phyloP scores from a whole-genome alignment of 2,797 vertebrate species.

The Crocidura indochinensis region DNA sequence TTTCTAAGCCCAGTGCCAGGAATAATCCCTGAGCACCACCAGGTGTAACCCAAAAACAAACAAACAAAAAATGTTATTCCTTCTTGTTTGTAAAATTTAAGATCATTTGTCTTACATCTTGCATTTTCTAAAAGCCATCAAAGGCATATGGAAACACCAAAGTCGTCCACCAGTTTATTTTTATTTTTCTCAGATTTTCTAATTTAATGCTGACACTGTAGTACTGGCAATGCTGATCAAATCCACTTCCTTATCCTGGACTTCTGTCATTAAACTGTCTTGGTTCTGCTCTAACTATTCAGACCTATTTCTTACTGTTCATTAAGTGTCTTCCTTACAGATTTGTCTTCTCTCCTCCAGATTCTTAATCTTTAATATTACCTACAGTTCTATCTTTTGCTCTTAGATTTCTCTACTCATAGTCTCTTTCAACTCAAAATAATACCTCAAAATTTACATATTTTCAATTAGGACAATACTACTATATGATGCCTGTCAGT shows the following conservation, averaged over 20 bases:
- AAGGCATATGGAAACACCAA: no score
- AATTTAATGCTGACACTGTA: constrained; percentile 16
- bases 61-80: no score
- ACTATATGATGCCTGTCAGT: background rate
- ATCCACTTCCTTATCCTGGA: background rate
- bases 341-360: background rate
- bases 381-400: constrained; percentile 29
- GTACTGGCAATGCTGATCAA: background rate
- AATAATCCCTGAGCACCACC: no score
- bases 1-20: no score
- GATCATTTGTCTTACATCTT: no score
- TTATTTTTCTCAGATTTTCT: no score
- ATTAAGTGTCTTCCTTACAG: background rate
- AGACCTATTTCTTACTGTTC: constrained; percentile 18
- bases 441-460: constrained; percentile 26
- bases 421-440: background rate
- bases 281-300: background rate
- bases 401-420: constrained; percentile 16
- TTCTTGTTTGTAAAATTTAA: no score
- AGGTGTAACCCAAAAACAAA: no score
- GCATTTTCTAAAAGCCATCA: no score
- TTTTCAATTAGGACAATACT: constrained; percentile 39
- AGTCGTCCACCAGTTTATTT: no score
- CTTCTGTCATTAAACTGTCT: constrained; percentile 1
- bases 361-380: constrained; percentile 16